A percentile compares a stretch with the other conserved stretches of the same genome.
Conservation (phyloP, 2,888 invertebrate genomes). For the Laspeyria flexula region DNA sequence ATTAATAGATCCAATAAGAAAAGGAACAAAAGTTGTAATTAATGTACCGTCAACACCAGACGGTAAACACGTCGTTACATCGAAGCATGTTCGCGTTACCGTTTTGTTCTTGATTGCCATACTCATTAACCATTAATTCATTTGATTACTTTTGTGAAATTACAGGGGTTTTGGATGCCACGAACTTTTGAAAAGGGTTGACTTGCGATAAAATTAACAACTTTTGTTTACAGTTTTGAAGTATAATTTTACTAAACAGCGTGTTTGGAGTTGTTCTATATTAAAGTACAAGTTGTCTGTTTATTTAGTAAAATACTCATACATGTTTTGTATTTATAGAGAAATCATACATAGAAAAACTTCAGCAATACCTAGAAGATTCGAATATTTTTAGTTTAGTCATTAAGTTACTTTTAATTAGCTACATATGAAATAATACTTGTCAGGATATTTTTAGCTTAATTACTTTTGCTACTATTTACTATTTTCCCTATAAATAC, state of each 20-base stretch:
- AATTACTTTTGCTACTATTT: no score
- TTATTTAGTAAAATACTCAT: no score
- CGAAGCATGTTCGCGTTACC: constrained; percentile 53
- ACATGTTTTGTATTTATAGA: no score
- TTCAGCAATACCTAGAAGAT: no score
- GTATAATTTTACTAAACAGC: not conserved
- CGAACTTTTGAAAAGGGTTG: constrained; percentile 12
- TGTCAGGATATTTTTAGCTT: no score
- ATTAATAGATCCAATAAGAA: constrained; percentile 11
- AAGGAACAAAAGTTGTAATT: constrained; percentile 13
- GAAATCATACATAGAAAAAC: no score
- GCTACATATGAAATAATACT: no score
- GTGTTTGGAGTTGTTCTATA: not conserved
- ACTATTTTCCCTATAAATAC: no score
- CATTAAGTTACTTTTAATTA: no score
- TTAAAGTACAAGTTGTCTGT: not conserved
- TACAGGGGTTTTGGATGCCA: constrained; percentile 27
- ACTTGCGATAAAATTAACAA: constrained; percentile 2
- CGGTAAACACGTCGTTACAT: constrained; percentile 29
- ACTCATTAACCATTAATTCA: constrained; percentile 38
- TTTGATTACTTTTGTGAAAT: constrained; percentile 31
- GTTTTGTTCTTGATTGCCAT: constrained; percentile 45
- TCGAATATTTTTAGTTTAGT: no score
- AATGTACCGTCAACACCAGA: constrained; percentile 28
- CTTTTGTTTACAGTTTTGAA: not conserved